A percentile compares a stretch with the other conserved stretches of the same genome.
Conservation (phyloP, 2,888 invertebrate genomes). For the Yponomeuta plumbellus region DNA sequence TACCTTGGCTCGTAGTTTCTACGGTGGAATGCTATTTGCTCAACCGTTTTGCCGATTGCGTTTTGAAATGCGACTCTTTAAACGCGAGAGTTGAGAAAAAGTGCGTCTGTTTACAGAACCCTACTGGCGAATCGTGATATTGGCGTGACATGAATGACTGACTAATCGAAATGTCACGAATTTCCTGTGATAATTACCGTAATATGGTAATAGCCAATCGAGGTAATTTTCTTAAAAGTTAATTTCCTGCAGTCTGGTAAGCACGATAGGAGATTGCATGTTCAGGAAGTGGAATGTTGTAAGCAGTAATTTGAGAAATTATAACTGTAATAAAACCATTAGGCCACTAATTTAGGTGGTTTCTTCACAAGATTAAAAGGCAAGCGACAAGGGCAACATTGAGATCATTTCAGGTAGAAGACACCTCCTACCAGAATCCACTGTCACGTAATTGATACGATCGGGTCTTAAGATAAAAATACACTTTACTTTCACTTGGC, state of each 20-base stretch:
- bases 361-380: not conserved
- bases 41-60: slow-evolving; percentile 24
- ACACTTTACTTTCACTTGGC: not conserved
- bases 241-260: not conserved
- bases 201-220: not conserved
- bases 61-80: slow-evolving; percentile 21
- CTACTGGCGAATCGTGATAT: not conserved
- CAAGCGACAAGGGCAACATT: not conserved
- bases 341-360: not conserved
- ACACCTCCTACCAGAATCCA: not conserved
- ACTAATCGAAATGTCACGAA: not conserved
- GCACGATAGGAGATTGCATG: slow-evolving; percentile 9
- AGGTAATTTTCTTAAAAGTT: slow-evolving; percentile 2
- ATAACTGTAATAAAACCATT: not conserved
- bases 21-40: slow-evolving; percentile 32
- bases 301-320: not conserved
- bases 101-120: not conserved
- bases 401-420: not conserved
- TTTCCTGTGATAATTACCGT: not conserved
- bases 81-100: not conserved
- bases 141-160: not conserved
- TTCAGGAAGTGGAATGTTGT: not conserved
- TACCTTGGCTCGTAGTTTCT: slow-evolving; percentile 22
- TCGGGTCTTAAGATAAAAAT: not conserved
- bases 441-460: not conserved